Evolutionary conservation across 2,113 vertebrate species (phyloP).

Genomic region (Haplochromis vanheusdeni): DNA sequence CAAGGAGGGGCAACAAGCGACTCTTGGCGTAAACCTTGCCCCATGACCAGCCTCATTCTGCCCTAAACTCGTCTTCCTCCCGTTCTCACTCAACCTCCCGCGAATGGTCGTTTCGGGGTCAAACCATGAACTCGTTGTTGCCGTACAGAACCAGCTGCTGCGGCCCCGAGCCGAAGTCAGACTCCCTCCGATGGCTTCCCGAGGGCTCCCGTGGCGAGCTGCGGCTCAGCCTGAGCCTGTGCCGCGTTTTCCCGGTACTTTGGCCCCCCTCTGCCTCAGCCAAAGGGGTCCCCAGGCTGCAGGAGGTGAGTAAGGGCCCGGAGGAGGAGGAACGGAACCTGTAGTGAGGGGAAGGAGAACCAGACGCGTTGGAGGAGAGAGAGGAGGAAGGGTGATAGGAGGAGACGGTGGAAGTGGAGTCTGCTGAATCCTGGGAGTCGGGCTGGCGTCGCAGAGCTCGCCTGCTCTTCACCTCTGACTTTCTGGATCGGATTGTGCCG

Average conservation of each 20-base stretch:
- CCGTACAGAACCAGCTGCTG: conserved; percentile 86
- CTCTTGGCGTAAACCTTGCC: background rate
- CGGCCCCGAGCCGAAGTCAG: conserved; percentile 67
- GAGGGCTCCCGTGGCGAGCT: conserved; percentile 81
- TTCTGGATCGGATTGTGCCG: conserved; percentile 57
- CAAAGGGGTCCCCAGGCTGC: conserved; percentile 36
- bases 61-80: background rate
- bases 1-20: background rate
- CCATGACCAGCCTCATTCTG: conserved; percentile 7
- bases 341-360: conserved; percentile 67
- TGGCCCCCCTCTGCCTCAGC: conserved; percentile 40
- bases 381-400: conserved; percentile 74
- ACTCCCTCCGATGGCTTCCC: conserved; percentile 72
- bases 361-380: conserved; percentile 67
- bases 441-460: conserved; percentile 72
- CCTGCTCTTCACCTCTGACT: conserved; percentile 69
- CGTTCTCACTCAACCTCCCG: background rate
- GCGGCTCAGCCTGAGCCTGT: conserved; percentile 81
- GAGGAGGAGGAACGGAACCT: conserved; percentile 79
- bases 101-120: conserved; percentile 30
- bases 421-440: conserved; percentile 67
- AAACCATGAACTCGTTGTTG: conserved; percentile 95
- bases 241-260: conserved; percentile 66
- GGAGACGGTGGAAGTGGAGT: conserved; percentile 61
- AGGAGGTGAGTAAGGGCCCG: conserved; percentile 79